Evolutionary conservation across 2,797 vertebrate genomes (phyloP).

Genomic region (Gymnocypris eckloni): DNA sequence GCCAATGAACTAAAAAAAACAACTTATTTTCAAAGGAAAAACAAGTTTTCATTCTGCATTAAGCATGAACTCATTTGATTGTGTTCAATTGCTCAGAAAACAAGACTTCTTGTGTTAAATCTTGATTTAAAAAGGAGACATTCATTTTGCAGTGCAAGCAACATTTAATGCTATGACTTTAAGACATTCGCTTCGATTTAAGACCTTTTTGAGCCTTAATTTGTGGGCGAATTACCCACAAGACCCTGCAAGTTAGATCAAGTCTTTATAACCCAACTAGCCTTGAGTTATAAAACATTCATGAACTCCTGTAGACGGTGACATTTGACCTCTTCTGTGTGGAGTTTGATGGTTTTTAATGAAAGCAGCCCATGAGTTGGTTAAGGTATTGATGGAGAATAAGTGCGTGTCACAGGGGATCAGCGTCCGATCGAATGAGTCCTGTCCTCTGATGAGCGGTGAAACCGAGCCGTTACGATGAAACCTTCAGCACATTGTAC

Average conservation of each 20-base stretch:
- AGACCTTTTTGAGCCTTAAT: background rate
- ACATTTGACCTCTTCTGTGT: constrained; percentile 1
- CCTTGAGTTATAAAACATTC: background rate
- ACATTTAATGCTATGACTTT: background rate
- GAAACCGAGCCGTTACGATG: constrained; percentile 40
- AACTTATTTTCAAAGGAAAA: background rate
- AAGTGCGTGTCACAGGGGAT: constrained; percentile 32
- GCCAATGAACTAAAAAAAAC: background rate
- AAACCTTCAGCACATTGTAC: constrained; percentile 60
- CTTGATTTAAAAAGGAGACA: background rate
- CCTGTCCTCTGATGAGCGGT: constrained; percentile 1
- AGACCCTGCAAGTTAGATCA: background rate
- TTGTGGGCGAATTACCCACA: background rate
- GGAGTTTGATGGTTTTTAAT: background rate
- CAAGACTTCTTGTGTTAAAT: background rate
- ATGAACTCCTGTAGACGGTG: background rate
- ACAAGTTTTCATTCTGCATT: background rate
- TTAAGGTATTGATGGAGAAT: constrained; percentile 24
- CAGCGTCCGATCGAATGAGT: constrained; percentile 23
- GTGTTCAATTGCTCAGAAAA: background rate
- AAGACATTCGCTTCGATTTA: background rate
- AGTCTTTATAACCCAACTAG: background rate
- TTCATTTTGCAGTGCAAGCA: background rate
- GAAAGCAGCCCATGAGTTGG: background rate
- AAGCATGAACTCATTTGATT: background rate